Evolutionary conservation across 1,140 invertebrate species (phyloP), one percentile per base, ranked within the genome.

Genomic region (Pentalonia nigronervosa): DNA sequence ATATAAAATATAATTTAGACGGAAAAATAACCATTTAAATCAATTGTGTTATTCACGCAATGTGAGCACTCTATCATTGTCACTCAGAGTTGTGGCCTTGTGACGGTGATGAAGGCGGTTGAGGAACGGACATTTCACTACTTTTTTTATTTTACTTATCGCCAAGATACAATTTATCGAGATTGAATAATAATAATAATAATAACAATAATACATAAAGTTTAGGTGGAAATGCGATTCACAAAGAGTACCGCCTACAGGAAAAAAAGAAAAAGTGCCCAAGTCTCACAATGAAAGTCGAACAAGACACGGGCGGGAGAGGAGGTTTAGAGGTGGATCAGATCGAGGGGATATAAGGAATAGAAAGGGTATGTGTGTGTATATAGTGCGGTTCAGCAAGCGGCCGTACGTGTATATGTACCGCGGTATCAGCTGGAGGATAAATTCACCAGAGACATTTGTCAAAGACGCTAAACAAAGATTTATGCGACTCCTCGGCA

Each of bases 391-490:
- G 41, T 41, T 41, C 41, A 41, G 41, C 41, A 41, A 41, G 41
- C 41, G 41, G 41, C 4, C 47, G 4, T 48, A 53, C 21, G 21
- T 21, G 21, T 23, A 53, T 53, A 9, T 56, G 60, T 76, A 76
- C n/a, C 6, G n/a, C 30, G 76, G 76, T 36, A 36, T 83, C 76
- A 83, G 76, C 76, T 83, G 76, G 34, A 83, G 76, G 76, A 83
- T 83, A 83, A 83, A 83, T 83, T 83, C 76, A 36, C 34, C 76
- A 36, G 76, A 83, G 76, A 83, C 76, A 83, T 83, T 83, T 83
- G 76, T 83, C 76, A 83, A 83, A 83, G 76, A 83, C 76, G 76
- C 34, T 83, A 83, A 83, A 83, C 76, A 83, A 83, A 83, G 76
- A 83, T 83, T 83, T 83, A 83, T 83, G 76, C 36, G 34, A 36